Evolutionary conservation across 2,888 invertebrate genomes (phyloP).

Genomic region (Dromius quadrimaculatus): DNA sequence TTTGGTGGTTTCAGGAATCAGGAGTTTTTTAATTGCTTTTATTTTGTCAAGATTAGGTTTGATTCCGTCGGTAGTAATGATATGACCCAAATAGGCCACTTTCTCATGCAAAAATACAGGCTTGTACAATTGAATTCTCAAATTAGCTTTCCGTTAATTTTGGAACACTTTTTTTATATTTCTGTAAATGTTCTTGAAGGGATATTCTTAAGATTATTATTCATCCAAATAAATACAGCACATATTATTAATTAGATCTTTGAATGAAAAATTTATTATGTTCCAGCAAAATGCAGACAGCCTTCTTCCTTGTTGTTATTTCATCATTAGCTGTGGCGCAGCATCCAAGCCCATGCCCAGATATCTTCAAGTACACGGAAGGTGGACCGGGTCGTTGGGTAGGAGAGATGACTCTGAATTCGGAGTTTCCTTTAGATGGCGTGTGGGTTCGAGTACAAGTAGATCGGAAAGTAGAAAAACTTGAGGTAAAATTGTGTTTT

Average conservation of each 20-base stretch:
- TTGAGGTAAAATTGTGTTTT: conserved; percentile 69
- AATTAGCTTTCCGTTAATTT: too few species aligned
- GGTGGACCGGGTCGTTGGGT: conserved; percentile 68
- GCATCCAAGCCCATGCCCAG: conserved; percentile 70
- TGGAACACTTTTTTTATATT: neutral
- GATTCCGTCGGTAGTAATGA: too few species aligned
- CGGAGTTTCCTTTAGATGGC: conserved; percentile 71
- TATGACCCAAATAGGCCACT: too few species aligned
- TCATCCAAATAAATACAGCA: neutral
- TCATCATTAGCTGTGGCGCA: conserved; percentile 54
- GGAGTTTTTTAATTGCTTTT: too few species aligned
- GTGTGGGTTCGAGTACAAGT: conserved; percentile 72
- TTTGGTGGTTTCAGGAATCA: too few species aligned
- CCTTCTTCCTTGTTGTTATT: too few species aligned
- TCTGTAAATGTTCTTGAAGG: neutral
- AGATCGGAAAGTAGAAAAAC: conserved; percentile 71
- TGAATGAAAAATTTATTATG: too few species aligned
- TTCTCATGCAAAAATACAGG: too few species aligned
- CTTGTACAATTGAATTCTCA: too few species aligned
- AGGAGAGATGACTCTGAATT: conserved; percentile 70
- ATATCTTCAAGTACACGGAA: conserved; percentile 69
- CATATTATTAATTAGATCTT: too few species aligned
- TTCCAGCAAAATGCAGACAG: too few species aligned
- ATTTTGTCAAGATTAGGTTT: too few species aligned
- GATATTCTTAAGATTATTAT: neutral